These are phyloP conservation scores for Lepidocyrtinus sp. DNA, from an alignment of 2,888 invertebrate species.

Conservation along the genomic window DNA sequence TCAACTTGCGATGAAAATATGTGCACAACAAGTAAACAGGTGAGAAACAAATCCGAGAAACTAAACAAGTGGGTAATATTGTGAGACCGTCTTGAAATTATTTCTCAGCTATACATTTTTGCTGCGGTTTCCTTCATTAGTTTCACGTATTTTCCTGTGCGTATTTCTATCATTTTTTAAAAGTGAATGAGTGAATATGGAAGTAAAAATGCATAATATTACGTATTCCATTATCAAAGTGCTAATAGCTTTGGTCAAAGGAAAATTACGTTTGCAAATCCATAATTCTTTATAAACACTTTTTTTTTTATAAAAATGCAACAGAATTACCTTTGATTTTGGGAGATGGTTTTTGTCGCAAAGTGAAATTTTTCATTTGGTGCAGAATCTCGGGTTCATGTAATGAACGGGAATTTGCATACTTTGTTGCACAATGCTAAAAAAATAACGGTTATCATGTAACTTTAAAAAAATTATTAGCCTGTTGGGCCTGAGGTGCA, in stretches of 20 bases:
- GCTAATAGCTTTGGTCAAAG: too few relatives aligned
- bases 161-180: conserved; percentile 13
- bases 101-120: conserved; percentile 59
- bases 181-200: conserved; percentile 24
- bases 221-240: not conserved
- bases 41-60: conserved; percentile 61
- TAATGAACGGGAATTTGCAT: too few relatives aligned
- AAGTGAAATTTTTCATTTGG: too few relatives aligned
- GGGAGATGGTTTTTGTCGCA: too few relatives aligned
- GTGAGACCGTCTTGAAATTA: conserved; percentile 51
- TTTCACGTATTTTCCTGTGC: conserved; percentile 29
- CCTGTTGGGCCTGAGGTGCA: not conserved
- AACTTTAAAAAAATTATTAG: too few relatives aligned
- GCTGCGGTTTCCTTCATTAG: conserved; percentile 44
- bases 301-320: too few relatives aligned
- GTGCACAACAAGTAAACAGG: conserved; percentile 41
- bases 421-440: too few relatives aligned
- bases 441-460: too few relatives aligned
- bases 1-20: conserved; percentile 21
- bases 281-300: too few relatives aligned
- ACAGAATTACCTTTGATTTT: too few relatives aligned
- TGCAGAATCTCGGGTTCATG: too few relatives aligned
- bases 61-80: conserved; percentile 59
- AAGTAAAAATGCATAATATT: conserved; percentile 21
- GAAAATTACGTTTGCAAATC: too few relatives aligned